Base-by-base conservation (phyloP, 2,113 vertebrate species). In the Centrocercus urophasianus region DNA sequence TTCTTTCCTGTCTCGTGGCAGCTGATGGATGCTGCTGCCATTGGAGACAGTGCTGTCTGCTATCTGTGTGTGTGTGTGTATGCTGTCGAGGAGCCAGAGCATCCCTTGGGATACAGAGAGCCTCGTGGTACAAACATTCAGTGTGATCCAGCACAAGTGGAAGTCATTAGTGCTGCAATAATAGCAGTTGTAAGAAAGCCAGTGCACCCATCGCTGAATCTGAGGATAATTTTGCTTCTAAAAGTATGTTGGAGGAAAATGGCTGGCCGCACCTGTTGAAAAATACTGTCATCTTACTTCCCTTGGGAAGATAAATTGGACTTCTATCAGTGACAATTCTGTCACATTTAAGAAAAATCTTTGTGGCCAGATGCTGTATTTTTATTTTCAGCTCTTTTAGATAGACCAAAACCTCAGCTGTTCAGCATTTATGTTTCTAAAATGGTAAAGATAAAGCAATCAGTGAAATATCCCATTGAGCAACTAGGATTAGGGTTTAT, bases 1-100 rank as follows among this genome's bases (percentile, higher is more conserved):
- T 97, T 95, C 76, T 78, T 86, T 74, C 80, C 61, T 61, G 11
- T 73, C 88, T 95, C 1, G 0, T 95, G 89, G 94, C 89, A 83
- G 87, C 87, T 93, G 91, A 92, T 89, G 75, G 89, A 91, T 93
- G 79, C 85, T 87, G 78, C 89, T 91, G 93, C 85, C 63, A 4
- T 79, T 92, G 82, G 89, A 91, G 84, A 80, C 11, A 6, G 64
- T 38, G 84, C 75, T 90, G 79, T 83, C 83, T 95, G 91, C 72
- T 88, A 86, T 83, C 76, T 69, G 65, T 80, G 93, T 78, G 89
- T 89, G 18, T 65, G 82, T 91, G 83, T 81, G 48, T 81, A 12
- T 22, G 88, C 83, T 91, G 88, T 88, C 1, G 1, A 70, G 71
- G 80, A 95, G 76, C 69, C 86, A 17, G 88, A 86, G 85, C 66